Evolutionary conservation across 2,888 invertebrate species (phyloP).

Genomic region (Andrena marginata): DNA sequence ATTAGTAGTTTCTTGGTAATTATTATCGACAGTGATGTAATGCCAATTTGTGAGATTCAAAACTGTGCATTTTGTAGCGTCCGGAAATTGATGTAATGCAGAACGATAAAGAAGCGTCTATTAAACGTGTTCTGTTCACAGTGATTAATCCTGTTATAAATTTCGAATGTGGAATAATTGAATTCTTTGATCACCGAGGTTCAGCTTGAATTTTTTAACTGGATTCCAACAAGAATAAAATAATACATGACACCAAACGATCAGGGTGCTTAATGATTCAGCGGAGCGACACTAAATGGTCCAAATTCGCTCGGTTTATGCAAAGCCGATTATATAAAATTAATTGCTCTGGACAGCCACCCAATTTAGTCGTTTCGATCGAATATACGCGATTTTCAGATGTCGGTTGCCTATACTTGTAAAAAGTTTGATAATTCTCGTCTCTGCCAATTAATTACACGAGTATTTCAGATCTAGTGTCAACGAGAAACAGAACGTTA

Average conservation of each 20-base stretch:
- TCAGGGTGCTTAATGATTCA: conserved; percentile 33
- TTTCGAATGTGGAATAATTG: too few relatives aligned
- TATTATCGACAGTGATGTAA: neutral
- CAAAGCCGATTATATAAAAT: conserved; percentile 54
- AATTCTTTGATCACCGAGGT: neutral
- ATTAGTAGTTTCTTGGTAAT: neutral
- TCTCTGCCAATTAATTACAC: neutral
- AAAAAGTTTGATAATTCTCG: neutral
- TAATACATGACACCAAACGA: neutral
- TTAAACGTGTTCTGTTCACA: too few relatives aligned
- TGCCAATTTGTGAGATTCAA: neutral
- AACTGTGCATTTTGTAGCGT: neutral
- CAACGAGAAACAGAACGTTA: too few relatives aligned
- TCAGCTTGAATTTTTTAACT: neutral
- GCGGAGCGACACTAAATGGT: conserved; percentile 22
- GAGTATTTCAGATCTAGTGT: neutral
- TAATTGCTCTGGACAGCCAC: conserved; percentile 39
- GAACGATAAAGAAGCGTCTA: too few relatives aligned
- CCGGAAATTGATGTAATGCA: too few relatives aligned
- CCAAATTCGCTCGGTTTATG: conserved; percentile 35
- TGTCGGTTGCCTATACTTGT: neutral
- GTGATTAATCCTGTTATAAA: too few relatives aligned
- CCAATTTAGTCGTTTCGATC: conserved; percentile 31
- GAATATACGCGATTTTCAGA: conserved; percentile 28
- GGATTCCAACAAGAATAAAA: neutral